These are phyloP conservation scores for Alethe diademata DNA, from an alignment of 2,113 vertebrate genomes.

Conservation along the genomic window DNA sequence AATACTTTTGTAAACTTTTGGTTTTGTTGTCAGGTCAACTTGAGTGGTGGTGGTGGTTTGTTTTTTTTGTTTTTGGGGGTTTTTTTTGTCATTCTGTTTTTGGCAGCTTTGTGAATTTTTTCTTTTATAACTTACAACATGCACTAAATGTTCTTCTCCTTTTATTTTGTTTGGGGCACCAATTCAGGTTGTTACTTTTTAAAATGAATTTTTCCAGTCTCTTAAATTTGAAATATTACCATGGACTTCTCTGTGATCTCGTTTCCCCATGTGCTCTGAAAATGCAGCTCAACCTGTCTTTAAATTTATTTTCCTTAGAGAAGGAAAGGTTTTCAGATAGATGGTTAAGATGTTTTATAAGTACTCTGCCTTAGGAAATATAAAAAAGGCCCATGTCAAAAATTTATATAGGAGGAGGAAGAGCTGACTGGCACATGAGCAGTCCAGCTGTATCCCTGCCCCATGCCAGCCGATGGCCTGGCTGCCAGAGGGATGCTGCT, in stretches of 20 bases:
- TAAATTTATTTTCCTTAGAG: neutral
- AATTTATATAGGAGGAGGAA: neutral
- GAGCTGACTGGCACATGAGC: neutral
- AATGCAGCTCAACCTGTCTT: neutral
- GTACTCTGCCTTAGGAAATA: neutral
- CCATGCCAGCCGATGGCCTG: neutral
- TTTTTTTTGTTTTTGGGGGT: neutral
- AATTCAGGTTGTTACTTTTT: neutral
- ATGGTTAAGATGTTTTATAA: neutral
- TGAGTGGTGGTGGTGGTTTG: neutral
- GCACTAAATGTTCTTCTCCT: rapidly evolving
- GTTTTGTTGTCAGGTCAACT: neutral
- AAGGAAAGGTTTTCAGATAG: neutral
- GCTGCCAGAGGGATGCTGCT: neutral
- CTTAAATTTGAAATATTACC: neutral
- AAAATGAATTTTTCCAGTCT: neutral
- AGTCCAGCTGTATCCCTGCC: neutral
- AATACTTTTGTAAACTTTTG: neutral
- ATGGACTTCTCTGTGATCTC: neutral
- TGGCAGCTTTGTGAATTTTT: neutral
- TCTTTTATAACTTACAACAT: neutral
- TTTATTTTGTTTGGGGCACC: neutral
- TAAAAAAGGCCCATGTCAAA: neutral
- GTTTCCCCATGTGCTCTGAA: neutral
- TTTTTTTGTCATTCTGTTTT: neutral